phyloP scores from a whole-genome alignment of 2,888 invertebrate species.

The Diarsia dahlii region DNA sequence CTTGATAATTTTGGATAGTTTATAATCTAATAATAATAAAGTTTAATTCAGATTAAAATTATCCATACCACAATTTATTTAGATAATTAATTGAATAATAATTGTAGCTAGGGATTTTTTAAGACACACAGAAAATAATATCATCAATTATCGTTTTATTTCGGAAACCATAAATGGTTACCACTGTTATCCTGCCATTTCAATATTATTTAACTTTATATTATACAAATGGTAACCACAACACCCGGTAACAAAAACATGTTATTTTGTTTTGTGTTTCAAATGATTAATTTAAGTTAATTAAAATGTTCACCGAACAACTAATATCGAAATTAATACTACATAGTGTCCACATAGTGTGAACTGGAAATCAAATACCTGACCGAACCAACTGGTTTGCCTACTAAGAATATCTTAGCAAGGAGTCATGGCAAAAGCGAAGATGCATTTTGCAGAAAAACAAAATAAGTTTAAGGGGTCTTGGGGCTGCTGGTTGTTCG shows the following conservation, averaged over 20 bases:
- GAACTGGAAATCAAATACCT: background rate
- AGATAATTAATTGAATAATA: too few species aligned
- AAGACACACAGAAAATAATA: too few species aligned
- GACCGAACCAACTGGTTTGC: background rate
- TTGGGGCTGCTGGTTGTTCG: too few species aligned
- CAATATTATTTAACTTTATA: background rate
- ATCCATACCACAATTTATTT: too few species aligned
- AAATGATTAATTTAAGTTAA: slow-evolving; percentile 8
- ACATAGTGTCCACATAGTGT: too few species aligned
- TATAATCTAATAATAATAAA: too few species aligned
- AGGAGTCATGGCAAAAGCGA: background rate
- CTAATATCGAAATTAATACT: background rate
- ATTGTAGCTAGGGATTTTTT: too few species aligned
- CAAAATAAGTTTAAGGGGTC: too few species aligned
- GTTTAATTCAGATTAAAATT: too few species aligned
- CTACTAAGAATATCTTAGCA: slow-evolving; percentile 6
- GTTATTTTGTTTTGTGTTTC: background rate
- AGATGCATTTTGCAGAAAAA: too few species aligned
- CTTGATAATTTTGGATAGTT: too few species aligned
- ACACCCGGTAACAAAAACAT: background rate
- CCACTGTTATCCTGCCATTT: background rate
- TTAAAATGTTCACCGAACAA: background rate
- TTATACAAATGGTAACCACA: slow-evolving; percentile 12
- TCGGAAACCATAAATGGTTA: slow-evolving; percentile 3
- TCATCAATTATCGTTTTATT: background rate